phyloP scores from a whole-genome alignment of 2,797 vertebrate species.

The Nannoperca australis region DNA sequence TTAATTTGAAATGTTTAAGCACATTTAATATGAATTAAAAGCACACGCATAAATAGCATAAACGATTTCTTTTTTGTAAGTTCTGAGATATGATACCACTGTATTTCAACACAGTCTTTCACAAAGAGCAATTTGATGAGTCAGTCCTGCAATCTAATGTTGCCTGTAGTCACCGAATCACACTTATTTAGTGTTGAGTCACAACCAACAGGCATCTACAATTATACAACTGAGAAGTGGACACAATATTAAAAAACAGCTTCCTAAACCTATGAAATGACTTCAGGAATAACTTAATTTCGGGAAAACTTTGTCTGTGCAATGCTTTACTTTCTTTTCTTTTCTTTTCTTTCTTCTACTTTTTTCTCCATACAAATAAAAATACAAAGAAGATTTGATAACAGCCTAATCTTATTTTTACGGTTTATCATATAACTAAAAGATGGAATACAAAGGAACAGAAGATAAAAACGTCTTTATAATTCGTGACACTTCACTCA shows the following conservation, averaged over 20 bases:
- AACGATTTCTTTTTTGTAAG: neutral
- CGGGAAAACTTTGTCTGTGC: neutral
- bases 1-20: neutral
- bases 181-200: neutral
- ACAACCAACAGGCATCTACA: neutral
- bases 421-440: neutral
- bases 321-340: neutral
- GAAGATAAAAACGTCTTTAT: neutral
- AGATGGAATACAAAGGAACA: neutral
- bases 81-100: slow-evolving; percentile 8
- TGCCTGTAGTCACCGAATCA: slow-evolving; percentile 17
- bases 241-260: neutral
- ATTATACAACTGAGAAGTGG: neutral
- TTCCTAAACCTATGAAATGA: neutral
- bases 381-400: neutral
- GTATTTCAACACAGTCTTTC: slow-evolving; percentile 4
- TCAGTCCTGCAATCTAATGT: slow-evolving; percentile 25
- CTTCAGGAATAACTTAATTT: neutral
- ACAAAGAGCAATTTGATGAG: slow-evolving; percentile 12
- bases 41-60: neutral
- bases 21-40: neutral
- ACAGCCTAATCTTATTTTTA: neutral
- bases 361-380: neutral
- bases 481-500: neutral
- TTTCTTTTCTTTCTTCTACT: neutral